Conservation (phyloP, 2,888 invertebrate species). For the Scaptomyza caliginosa region DNA sequence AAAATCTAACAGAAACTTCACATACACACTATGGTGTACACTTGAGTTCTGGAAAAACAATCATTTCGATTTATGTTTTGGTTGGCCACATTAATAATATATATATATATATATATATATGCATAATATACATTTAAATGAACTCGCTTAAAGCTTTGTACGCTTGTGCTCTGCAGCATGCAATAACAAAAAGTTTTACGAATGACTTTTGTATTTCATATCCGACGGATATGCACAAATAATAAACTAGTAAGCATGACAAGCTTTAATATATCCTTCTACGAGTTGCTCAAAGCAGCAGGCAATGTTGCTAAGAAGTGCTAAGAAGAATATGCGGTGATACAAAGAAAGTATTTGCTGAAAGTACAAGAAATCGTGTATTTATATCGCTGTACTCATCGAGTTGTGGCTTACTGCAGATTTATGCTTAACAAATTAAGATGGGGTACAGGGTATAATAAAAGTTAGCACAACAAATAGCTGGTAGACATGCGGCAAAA, state of each 20-base stretch:
- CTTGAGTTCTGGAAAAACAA: not conserved
- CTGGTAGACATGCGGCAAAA: conserved; percentile 36
- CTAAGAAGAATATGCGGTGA: not conserved
- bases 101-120: too few relatives aligned
- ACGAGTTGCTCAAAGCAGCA: not conserved
- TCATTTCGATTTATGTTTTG: not conserved
- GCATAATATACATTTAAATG: not conserved
- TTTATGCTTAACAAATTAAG: not conserved
- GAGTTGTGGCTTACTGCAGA: not conserved
- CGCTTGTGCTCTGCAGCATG: not conserved
- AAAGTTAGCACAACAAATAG: conserved; percentile 37
- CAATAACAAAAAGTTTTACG: not conserved
- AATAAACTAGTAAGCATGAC: conserved; percentile 1
- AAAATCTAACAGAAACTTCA: too few relatives aligned
- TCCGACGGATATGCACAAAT: not conserved
- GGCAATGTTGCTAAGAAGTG: not conserved
- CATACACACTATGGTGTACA: too few relatives aligned
- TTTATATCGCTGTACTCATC: not conserved
- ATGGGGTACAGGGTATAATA: conserved; percentile 15
- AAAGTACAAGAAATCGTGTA: too few relatives aligned
- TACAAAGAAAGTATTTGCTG: not conserved
- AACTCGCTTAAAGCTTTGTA: not conserved
- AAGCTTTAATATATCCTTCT: not conserved
- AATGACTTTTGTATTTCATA: not conserved
- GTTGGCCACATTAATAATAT: not conserved